Evolutionary conservation across 2,888 invertebrate genomes (phyloP).

Genomic region (Sphinx pinastri): DNA sequence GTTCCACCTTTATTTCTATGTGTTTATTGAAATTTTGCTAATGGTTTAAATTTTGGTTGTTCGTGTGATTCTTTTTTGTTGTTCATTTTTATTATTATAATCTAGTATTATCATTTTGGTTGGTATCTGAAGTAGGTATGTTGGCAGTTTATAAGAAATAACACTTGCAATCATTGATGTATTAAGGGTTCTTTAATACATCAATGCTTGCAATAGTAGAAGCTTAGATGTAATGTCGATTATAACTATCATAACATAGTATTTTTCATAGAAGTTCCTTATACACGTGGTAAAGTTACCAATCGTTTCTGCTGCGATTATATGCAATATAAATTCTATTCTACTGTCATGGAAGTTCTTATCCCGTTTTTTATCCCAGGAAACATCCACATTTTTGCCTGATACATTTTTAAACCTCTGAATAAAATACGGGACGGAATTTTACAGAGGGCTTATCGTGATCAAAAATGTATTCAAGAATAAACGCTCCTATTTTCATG

Average conservation of each 20-base stretch:
- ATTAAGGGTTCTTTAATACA: too few species aligned
- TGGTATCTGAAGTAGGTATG: too few species aligned
- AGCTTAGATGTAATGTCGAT: too few species aligned
- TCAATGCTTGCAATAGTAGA: too few species aligned
- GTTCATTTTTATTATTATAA: too few species aligned
- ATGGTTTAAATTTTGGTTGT: background rate
- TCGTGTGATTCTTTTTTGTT: background rate
- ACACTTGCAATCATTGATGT: too few species aligned
- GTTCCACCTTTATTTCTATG: background rate
- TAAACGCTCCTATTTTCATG: conserved; percentile 6
- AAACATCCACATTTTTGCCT: conserved; percentile 10
- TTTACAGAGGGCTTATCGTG: conserved; percentile 12
- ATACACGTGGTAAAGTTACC: too few species aligned
- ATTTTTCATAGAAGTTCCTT: too few species aligned
- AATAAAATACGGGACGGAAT: conserved; percentile 8
- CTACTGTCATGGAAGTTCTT: background rate
- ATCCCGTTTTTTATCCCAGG: conserved; percentile 7
- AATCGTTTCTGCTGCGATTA: too few species aligned
- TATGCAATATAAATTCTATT: background rate
- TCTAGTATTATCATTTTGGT: too few species aligned
- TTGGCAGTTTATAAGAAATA: too few species aligned
- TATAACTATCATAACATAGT: too few species aligned
- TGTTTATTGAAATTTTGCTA: background rate
- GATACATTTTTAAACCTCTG: conserved; percentile 4
- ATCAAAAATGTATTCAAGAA: conserved; percentile 13